These are phyloP conservation scores for Noturus placidus DNA, from an alignment of 2,113 vertebrate species.

Conservation along the genomic window DNA sequence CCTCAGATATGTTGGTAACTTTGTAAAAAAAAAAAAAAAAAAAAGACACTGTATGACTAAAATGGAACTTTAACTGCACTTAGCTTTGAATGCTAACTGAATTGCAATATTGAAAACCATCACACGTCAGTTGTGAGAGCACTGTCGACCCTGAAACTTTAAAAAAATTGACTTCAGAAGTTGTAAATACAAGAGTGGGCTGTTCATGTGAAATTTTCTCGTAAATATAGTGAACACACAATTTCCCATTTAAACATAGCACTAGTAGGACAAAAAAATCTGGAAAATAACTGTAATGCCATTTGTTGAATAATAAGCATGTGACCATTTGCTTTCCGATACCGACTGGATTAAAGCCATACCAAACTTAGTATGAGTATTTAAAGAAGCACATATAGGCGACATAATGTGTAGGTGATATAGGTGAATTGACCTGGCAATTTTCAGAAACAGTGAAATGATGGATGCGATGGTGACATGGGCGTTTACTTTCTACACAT, in stretches of 20 bases:
- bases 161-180: background rate
- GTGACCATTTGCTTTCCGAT: background rate
- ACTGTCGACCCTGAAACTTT: background rate
- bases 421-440: background rate
- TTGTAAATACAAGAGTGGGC: background rate
- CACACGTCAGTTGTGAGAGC: background rate
- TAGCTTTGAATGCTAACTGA: background rate
- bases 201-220: background rate
- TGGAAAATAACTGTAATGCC: background rate
- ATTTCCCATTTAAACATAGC: background rate
- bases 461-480: background rate
- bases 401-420: background rate
- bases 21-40: background rate
- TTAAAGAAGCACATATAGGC: background rate
- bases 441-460: no score
- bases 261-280: background rate
- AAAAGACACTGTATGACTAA: background rate
- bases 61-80: background rate
- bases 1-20: background rate
- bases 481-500: background rate
- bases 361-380: background rate
- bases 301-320: background rate
- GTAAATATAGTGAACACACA: background rate
- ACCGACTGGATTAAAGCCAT: background rate
- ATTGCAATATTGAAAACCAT: background rate